Evolutionary conservation across 2,888 invertebrate species (phyloP), one percentile per base, ranked within the genome.

Genomic region (Leptinotarsa peninsularis): DNA sequence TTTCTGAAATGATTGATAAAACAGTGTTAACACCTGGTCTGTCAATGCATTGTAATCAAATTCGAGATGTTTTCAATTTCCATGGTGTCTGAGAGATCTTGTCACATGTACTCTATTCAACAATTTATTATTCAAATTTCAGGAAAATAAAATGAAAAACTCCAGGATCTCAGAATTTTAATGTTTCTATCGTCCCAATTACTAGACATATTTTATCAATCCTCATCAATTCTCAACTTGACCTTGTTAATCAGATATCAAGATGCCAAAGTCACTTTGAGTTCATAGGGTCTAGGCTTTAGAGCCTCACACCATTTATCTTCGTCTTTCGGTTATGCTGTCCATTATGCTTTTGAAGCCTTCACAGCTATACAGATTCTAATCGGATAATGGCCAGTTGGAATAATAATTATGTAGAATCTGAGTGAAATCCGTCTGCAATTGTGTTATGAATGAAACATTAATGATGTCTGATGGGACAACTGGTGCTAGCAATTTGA

Each of bases 261-360:
- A 63, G 27, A 63, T 33, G 17, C 63, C 63, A n/a, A n/a, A 63
- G 43, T 63, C 33, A 27, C 18, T 15, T 21, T 4, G 14, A 23
- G 3, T 60, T 27, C 4, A 15, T 21, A 33, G 63, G 63, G 33
- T 63, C 63, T 43, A 13, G 33, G 63, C 4, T 63, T 63, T 43
- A 33, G 4, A n/a, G 10, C n/a, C 43, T n/a, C 18, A 63, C 63
- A 63, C 63, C 63, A 63, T 63, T 63, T 63, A 63, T 63, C 63
- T 33, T 63, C 63, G 63, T 63, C 63, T n/a, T 43, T 63, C 33
- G 33, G 63, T 63, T n/a, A 63, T 63, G 43, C 43, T 63, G 63
- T 63, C 43, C 43, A 63, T 63, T 63, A 63, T 33, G 17, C 17
- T 33, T n/a, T 17, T 18, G 43, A 23, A 58, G 14, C 58, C 58